These are phyloP conservation scores for Hyposoter dolosus DNA, from an alignment of 2,888 invertebrate genomes.

Conservation along the genomic window DNA sequence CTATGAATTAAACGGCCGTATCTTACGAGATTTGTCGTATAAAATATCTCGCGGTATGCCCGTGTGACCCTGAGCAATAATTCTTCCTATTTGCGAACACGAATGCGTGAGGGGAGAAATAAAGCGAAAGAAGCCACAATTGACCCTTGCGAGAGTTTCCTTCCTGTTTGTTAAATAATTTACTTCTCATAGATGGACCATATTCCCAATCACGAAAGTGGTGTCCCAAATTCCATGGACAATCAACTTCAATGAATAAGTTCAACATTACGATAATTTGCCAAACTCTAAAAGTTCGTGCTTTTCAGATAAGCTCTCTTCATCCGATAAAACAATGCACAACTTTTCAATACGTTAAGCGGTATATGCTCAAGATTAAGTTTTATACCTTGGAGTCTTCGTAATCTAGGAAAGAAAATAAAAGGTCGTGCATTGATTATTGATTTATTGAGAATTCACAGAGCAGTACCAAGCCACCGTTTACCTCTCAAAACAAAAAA, in stretches of 20 bases:
- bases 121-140: not conserved
- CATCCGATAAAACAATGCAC: slow-evolving; percentile 12
- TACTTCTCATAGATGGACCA: not conserved
- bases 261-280: slow-evolving; percentile 18
- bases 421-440: not conserved
- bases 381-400: not conserved
- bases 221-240: slow-evolving; percentile 6
- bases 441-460: slow-evolving; percentile 7
- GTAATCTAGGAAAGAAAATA: not conserved
- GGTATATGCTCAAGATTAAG: not conserved
- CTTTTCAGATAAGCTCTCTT: not conserved
- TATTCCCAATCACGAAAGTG: not conserved
- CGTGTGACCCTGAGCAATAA: not conserved
- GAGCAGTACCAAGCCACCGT: not conserved
- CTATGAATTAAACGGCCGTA: slow-evolving; percentile 8
- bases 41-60: not conserved
- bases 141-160: not conserved
- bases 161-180: slow-evolving; percentile 31
- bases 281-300: not conserved
- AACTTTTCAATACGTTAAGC: not conserved
- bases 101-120: not conserved
- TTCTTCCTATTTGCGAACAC: not conserved
- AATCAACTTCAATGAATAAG: slow-evolving; percentile 18
- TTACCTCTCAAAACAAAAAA: not conserved
- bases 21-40: not conserved